phyloP scores from a whole-genome alignment of 2,113 vertebrate species.

The Hippocampus barbouri region DNA sequence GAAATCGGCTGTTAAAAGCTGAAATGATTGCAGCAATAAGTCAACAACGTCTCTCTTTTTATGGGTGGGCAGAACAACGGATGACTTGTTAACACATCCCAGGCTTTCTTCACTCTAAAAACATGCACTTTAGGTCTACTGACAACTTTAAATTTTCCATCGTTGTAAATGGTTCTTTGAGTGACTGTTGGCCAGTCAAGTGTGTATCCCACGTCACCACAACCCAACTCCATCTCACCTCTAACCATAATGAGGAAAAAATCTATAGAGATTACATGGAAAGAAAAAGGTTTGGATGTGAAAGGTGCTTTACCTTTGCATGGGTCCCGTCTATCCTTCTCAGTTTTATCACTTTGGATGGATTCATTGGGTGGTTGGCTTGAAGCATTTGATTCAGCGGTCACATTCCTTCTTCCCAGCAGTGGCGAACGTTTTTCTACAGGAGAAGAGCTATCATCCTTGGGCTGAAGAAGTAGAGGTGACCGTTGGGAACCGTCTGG shows the following conservation, averaged over 20 bases:
- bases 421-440: conserved; percentile 75
- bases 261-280: neutral
- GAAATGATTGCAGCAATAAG: too few species aligned
- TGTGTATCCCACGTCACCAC: neutral
- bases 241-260: neutral
- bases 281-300: neutral
- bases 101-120: too few species aligned
- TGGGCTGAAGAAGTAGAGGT: conserved; percentile 60
- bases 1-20: too few species aligned
- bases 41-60: too few species aligned
- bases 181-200: neutral
- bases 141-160: too few species aligned
- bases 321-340: conserved; percentile 77
- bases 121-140: too few species aligned
- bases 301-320: conserved; percentile 83
- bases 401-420: conserved; percentile 68
- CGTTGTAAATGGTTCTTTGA: too few species aligned
- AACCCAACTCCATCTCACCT: too few species aligned
- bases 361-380: conserved; percentile 53
- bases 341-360: conserved; percentile 48
- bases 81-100: too few species aligned
- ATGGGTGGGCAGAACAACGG: too few species aligned
- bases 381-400: conserved; percentile 71
- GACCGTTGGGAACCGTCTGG: conserved; percentile 68
- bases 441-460: conserved; percentile 52